phyloP scores from a whole-genome alignment of 2,888 invertebrate species.

The Choreutis nemorana region DNA sequence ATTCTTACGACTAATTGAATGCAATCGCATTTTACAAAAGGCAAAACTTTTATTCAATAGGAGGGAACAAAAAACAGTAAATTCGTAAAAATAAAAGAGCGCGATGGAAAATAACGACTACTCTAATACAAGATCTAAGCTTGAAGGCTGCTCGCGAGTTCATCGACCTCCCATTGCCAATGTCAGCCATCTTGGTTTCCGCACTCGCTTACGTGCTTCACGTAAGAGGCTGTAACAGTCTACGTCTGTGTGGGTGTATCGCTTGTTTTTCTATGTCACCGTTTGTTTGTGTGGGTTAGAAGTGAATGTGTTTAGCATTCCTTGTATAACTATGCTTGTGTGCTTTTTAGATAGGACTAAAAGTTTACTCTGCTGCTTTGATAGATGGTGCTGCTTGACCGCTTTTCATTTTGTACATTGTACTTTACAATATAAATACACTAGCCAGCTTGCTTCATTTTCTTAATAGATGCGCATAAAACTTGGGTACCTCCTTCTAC shows the following conservation, averaged over 20 bases:
- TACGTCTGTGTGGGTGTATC: conserved; percentile 51
- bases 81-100: conserved; percentile 35
- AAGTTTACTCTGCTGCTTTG: too few relatives aligned
- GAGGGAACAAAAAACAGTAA: too few relatives aligned
- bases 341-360: conserved; percentile 17
- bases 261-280: conserved; percentile 55
- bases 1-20: too few relatives aligned
- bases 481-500: too few relatives aligned
- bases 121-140: conserved; percentile 63
- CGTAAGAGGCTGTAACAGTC: conserved; percentile 62
- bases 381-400: conserved; percentile 28
- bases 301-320: conserved; percentile 32
- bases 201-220: conserved; percentile 64
- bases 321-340: conserved; percentile 16
- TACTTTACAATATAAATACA: too few relatives aligned
- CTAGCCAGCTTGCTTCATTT: too few relatives aligned
- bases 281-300: conserved; percentile 34
- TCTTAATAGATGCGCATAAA: too few relatives aligned
- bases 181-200: conserved; percentile 67
- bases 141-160: conserved; percentile 59
- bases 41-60: too few relatives aligned
- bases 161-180: conserved; percentile 64
- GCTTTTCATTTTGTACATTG: too few relatives aligned
- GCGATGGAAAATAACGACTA: conserved; percentile 54
- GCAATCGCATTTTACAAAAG: too few relatives aligned